A percentile compares a stretch with the other conserved stretches of the same genome.
Conservation (phyloP, 2,113 vertebrate genomes). For the Pygoscelis antarcticus region DNA sequence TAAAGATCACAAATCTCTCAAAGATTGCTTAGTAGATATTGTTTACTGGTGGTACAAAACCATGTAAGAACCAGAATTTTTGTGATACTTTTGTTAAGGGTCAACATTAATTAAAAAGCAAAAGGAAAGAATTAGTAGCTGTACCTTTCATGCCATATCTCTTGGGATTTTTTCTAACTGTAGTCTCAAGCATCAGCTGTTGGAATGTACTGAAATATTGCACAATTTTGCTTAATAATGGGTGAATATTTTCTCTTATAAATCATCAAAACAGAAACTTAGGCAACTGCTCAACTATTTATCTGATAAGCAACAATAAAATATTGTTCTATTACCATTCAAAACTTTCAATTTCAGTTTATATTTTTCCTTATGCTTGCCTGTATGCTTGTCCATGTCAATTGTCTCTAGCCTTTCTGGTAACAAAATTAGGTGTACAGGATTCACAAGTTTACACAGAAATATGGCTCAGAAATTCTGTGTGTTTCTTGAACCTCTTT, state of each 20-base stretch:
- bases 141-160: not conserved
- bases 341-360: not conserved
- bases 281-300: not conserved
- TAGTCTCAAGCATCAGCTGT: not conserved
- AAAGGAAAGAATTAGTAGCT: not conserved
- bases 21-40: not conserved
- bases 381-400: fast-evolving
- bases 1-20: not conserved
- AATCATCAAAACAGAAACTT: not conserved
- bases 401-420: not conserved
- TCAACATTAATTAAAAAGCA: not conserved
- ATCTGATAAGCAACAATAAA: not conserved
- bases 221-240: not conserved
- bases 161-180: not conserved
- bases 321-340: not conserved
- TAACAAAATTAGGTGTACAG: not conserved
- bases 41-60: not conserved
- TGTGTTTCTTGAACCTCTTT: not conserved
- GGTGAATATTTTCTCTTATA: not conserved
- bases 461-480: not conserved
- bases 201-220: not conserved
- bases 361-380: not conserved
- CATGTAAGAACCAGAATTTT: not conserved
- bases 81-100: not conserved
- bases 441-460: not conserved